These are phyloP conservation scores for Actinopyga echinites DNA, from an alignment of 53 echinoderm and acorn worm species.

Conservation along the genomic window DNA sequence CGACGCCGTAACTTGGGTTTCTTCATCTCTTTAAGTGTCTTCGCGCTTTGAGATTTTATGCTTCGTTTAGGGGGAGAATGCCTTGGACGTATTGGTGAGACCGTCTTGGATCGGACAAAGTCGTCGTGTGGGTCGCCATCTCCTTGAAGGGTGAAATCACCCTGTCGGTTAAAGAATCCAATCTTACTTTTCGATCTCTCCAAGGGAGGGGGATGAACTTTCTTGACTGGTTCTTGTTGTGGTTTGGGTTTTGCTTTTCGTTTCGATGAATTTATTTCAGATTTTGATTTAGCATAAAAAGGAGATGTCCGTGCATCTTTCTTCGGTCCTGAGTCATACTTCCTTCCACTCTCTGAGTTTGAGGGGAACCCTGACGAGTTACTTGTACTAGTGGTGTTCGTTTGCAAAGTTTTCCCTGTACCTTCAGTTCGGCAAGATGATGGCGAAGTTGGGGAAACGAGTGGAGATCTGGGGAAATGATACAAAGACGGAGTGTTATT, in stretches of 20 bases:
- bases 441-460: constrained; percentile 1
- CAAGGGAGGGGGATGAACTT: background rate
- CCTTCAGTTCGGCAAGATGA: constrained; percentile 6
- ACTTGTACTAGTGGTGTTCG: background rate
- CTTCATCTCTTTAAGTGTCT: background rate
- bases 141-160: constrained; percentile 50
- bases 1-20: constrained; percentile 52
- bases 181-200: constrained; percentile 40
- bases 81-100: background rate
- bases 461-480: background rate
- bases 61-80: constrained; percentile 8
- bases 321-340: background rate
- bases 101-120: constrained; percentile 10
- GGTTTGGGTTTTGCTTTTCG: background rate
- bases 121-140: constrained; percentile 39
- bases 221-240: background rate
- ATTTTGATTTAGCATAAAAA: constrained; percentile 21
- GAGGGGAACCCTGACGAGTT: too few species aligned
- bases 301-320: constrained; percentile 8
- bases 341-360: too few species aligned
- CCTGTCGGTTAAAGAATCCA: constrained; percentile 43
- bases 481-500: too few species aligned
- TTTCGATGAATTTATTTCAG: constrained; percentile 13
- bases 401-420: background rate
- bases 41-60: constrained; percentile 8